A percentile compares a stretch with the other conserved stretches of the same genome.
Conservation (phyloP, 64 coral and sea anemone genomes). For the Porites lutea region DNA sequence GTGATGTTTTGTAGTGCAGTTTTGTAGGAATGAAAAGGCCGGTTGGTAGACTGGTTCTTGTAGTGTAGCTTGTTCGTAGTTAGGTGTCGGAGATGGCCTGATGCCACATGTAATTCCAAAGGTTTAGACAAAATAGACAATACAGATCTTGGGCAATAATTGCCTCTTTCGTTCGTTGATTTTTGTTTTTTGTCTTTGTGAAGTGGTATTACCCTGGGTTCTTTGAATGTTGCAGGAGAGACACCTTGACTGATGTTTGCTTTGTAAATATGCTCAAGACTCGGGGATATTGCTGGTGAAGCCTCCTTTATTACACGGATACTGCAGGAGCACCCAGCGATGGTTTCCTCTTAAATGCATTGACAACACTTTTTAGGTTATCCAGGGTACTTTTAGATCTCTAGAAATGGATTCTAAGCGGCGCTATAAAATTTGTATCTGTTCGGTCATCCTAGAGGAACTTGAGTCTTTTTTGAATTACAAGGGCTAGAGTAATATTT, state of each 20-base stretch:
- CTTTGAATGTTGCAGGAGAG: conserved; percentile 37
- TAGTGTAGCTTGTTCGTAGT: conserved; percentile 12
- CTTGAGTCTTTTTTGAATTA: no score
- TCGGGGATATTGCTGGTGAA: conserved; percentile 23
- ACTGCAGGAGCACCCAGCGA: background rate
- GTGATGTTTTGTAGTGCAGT: conserved; percentile 11
- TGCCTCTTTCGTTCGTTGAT: background rate
- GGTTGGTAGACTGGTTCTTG: conserved; percentile 19
- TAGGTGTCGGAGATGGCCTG: background rate
- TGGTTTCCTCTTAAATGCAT: no score
- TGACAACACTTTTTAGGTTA: no score
- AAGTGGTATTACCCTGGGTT: conserved; percentile 41
- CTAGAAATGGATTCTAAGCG: no score
- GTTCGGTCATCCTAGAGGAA: no score
- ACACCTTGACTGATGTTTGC: background rate
- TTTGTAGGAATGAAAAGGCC: background rate
- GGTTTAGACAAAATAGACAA: conserved; percentile 42
- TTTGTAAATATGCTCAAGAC: conserved; percentile 46
- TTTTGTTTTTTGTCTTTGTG: conserved; percentile 18
- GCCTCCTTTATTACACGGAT: conserved; percentile 43
- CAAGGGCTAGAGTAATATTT: no score
- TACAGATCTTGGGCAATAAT: conserved; percentile 48
- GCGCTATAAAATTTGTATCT: no score
- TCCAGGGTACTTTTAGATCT: no score
- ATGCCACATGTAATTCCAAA: conserved; percentile 36